Evolutionary conservation across 2,113 vertebrate species (phyloP).

Genomic region (Nothobranchius furzeri): DNA sequence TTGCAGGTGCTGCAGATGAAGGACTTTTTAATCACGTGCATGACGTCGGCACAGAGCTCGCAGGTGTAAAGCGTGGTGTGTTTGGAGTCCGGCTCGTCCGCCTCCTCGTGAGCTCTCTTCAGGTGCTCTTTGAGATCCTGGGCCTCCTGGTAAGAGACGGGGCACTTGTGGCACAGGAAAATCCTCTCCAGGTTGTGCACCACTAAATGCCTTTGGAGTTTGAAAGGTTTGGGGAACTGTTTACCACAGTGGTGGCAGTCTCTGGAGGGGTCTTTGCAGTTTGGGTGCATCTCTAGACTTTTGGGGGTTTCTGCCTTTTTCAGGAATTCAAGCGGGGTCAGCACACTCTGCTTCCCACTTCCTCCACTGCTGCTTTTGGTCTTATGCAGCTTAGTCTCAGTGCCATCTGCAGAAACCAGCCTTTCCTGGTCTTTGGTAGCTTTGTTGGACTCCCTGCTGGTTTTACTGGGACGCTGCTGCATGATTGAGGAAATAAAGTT

Average conservation of each 20-base stretch:
- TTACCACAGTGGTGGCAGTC: constrained; percentile 99
- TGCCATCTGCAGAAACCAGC: constrained; percentile 57
- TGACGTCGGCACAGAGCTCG: constrained; percentile 95
- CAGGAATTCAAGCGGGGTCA: constrained; percentile 72
- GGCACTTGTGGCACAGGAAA: constrained; percentile 92
- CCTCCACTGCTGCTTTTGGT: constrained; percentile 63
- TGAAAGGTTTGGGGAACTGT: constrained; percentile 97
- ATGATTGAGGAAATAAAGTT: constrained; percentile 87
- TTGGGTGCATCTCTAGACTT: constrained; percentile 85
- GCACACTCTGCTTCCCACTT: constrained; percentile 62
- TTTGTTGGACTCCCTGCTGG: constrained; percentile 68
- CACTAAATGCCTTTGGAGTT: constrained; percentile 95
- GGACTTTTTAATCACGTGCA: constrained; percentile 95
- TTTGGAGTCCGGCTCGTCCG: constrained; percentile 87
- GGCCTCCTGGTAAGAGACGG: constrained; percentile 88
- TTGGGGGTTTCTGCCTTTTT: constrained; percentile 79
- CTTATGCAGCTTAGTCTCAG: constrained; percentile 66
- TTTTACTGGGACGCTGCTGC: constrained; percentile 81
- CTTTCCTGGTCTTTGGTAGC: constrained; percentile 66
- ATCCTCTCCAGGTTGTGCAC: constrained; percentile 97
- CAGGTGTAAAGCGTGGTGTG: constrained; percentile 94
- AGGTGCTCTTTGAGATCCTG: constrained; percentile 89
- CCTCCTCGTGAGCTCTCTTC: constrained; percentile 81
- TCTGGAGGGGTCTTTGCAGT: constrained; percentile 95
- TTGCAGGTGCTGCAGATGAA: constrained; percentile 98